Evolutionary conservation across 2,888 invertebrate genomes (phyloP).

Genomic region (Apoderus coryli): DNA sequence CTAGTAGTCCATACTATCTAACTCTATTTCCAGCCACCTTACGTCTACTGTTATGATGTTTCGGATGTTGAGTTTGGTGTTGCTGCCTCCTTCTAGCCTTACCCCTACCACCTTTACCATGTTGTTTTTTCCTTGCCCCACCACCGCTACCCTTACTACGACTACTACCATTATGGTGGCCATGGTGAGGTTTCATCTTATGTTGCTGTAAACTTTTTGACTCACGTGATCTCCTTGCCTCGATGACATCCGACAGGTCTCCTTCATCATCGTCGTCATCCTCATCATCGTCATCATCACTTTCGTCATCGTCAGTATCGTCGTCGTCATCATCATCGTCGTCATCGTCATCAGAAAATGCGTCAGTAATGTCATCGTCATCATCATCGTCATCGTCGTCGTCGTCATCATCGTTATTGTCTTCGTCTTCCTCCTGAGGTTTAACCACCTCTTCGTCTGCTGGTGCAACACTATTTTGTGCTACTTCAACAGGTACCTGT

Average conservation of each 20-base stretch:
- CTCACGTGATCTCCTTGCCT: constrained; percentile 72
- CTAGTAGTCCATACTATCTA: no score
- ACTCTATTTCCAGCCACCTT: no score
- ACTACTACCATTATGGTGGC: constrained; percentile 21
- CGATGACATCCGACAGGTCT: constrained; percentile 53
- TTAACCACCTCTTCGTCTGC: constrained; percentile 28
- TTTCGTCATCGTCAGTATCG: constrained; percentile 44
- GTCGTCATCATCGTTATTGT: constrained; percentile 39
- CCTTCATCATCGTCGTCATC: constrained; percentile 48
- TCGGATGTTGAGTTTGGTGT: no score
- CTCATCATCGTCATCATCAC: constrained; percentile 35
- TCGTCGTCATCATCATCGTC: constrained; percentile 34
- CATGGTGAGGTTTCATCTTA: constrained; percentile 27
- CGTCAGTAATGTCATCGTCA: constrained; percentile 41
- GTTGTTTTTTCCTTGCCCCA: no score
- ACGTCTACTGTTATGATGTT: no score
- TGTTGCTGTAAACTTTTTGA: constrained; percentile 54
- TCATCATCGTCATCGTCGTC: constrained; percentile 44
- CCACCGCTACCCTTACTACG: no score
- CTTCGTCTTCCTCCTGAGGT: constrained; percentile 32
- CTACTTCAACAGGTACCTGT: constrained; percentile 9
- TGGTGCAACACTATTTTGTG: constrained; percentile 23
- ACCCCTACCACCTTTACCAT: constrained; percentile 24
- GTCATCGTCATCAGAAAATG: constrained; percentile 30
- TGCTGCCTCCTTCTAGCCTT: no score